A percentile compares a stretch with the other conserved stretches of the same genome.
Evolutionary conservation across 2,888 invertebrate species (phyloP).

Genomic region (Plusia festucae): DNA sequence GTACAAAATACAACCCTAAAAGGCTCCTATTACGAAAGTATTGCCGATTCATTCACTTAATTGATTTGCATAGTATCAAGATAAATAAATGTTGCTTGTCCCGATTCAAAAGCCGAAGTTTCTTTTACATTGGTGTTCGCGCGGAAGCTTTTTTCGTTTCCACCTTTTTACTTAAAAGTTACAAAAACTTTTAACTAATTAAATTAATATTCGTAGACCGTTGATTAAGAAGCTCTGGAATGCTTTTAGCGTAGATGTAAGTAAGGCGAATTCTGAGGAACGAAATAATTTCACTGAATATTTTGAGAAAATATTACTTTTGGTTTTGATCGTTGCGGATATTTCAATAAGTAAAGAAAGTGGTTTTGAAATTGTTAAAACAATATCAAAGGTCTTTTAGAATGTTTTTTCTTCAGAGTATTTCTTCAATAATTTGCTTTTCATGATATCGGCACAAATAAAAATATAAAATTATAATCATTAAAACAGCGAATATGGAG

Average conservation of each 20-base stretch:
- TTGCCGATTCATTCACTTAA: constrained; percentile 59
- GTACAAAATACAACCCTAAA: constrained; percentile 9
- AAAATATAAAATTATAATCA: not conserved
- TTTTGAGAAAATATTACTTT: constrained; percentile 75
- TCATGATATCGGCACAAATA: not conserved
- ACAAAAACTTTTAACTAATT: constrained; percentile 83
- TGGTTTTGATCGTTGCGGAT: constrained; percentile 73
- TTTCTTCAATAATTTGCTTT: constrained; percentile 8
- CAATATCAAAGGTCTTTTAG: constrained; percentile 67
- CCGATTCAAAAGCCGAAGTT: constrained; percentile 69
- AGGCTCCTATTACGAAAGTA: not conserved
- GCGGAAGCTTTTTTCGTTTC: constrained; percentile 69
- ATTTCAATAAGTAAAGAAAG: constrained; percentile 75
- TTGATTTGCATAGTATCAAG: constrained; percentile 69
- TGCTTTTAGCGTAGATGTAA: constrained; percentile 83
- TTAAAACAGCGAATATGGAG: no score
- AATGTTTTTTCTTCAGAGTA: constrained; percentile 60
- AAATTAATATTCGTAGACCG: constrained; percentile 83
- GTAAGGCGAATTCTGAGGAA: constrained; percentile 67
- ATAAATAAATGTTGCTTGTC: constrained; percentile 60
- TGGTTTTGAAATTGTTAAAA: constrained; percentile 69
- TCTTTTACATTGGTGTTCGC: constrained; percentile 60
- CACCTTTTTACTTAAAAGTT: constrained; percentile 80
- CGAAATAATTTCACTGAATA: constrained; percentile 75
- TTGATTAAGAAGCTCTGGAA: constrained; percentile 84